These are phyloP conservation scores for Drosophila jambulina DNA, from an alignment of 1,140 invertebrate genomes.

Conservation along the genomic window DNA sequence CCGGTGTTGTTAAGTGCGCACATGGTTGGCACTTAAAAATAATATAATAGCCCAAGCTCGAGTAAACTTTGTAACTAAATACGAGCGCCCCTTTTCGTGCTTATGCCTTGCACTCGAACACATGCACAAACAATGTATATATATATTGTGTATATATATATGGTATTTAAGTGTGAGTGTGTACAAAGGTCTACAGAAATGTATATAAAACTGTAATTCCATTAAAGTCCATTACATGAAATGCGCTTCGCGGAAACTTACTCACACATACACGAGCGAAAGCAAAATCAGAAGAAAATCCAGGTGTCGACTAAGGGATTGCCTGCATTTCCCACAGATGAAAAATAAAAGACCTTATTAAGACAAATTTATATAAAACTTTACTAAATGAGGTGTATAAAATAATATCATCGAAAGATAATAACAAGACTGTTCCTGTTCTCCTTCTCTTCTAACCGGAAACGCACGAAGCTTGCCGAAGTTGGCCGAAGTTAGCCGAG, in stretches of 20 bases:
- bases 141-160: constrained; percentile 27
- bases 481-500: too few relatives aligned
- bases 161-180: constrained; percentile 18
- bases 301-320: background rate
- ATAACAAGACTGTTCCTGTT: too few relatives aligned
- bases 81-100: constrained; percentile 65
- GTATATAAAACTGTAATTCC: constrained; percentile 81
- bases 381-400: background rate
- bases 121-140: constrained; percentile 10
- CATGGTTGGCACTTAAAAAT: constrained; percentile 78
- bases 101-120: constrained; percentile 48
- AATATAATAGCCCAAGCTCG: constrained; percentile 78
- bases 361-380: too few relatives aligned
- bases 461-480: too few relatives aligned
- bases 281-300: background rate
- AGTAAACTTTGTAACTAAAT: constrained; percentile 83
- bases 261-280: constrained; percentile 8
- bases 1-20: constrained; percentile 80
- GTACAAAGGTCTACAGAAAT: constrained; percentile 38
- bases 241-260: constrained; percentile 54
- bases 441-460: too few relatives aligned
- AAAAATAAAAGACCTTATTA: background rate
- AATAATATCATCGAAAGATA: too few relatives aligned
- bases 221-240: constrained; percentile 82
- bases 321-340: background rate